A percentile compares a stretch with the other conserved stretches of the same genome.
These are phyloP conservation scores for Terrapene triunguis DNA, from an alignment of 2,113 vertebrate genomes.

Conservation along the genomic window DNA sequence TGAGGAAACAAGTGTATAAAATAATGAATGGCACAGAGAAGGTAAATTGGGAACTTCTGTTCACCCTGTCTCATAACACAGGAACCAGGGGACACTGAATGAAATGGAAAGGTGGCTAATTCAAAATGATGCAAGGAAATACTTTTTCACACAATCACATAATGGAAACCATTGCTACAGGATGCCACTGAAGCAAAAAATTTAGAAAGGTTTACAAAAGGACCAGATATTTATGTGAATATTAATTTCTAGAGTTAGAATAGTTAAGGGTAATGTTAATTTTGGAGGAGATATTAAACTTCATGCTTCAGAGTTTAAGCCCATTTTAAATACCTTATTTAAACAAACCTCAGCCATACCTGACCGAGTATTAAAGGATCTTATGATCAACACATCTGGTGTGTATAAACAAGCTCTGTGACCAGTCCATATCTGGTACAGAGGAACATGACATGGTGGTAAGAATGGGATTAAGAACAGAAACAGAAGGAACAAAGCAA, in stretches of 20 bases:
- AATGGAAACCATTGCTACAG: neutral
- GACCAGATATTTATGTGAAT: neutral
- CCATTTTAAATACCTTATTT: too few relatives aligned
- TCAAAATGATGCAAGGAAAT: neutral
- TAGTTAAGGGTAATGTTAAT: neutral
- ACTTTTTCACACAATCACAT: neutral
- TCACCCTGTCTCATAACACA: neutral
- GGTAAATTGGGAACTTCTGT: too few relatives aligned
- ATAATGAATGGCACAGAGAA: neutral
- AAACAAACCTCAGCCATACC: too few relatives aligned
- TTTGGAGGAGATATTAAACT: neutral
- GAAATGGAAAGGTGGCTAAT: neutral
- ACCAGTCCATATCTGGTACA: neutral
- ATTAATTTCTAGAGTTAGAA: neutral
- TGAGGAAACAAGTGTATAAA: accelerated
- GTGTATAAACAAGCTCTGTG: too few relatives aligned
- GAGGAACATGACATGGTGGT: neutral
- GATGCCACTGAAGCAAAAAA: neutral
- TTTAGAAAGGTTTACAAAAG: neutral
- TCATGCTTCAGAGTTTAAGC: neutral
- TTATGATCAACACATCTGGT: too few relatives aligned
- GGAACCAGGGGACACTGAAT: neutral
- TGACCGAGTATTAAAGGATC: too few relatives aligned
- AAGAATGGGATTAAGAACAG: too few relatives aligned
- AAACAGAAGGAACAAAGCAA: too few relatives aligned